Base-by-base conservation (phyloP, 2,113 vertebrate species). In the Cacatua alba region DNA sequence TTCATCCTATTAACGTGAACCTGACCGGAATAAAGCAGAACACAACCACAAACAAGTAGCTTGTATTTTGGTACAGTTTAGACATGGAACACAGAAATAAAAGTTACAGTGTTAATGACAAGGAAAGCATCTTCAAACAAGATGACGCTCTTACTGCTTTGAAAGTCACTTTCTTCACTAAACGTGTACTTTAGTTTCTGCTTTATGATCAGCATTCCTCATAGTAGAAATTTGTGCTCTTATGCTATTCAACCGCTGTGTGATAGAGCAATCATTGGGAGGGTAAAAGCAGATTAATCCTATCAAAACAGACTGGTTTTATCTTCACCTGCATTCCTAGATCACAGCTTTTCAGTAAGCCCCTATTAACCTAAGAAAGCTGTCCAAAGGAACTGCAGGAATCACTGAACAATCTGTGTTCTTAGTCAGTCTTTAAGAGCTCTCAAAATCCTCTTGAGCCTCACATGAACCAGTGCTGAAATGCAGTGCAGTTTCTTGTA, bases 51-150 rank as follows among this genome's bases (percentile, higher is more conserved):
- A 70, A 44, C 0, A 14, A 25, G 49, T 75, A 59, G 65, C 79
- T 88, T 81, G 7, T n/a, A 29, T 80, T 92, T 64, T 79, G 57
- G 48, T 84, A 51, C 7, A 24, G 63, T 49, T 92, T 41, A 78
- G 77, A 26, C 49, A 33, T 16, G 57, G 64, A 95, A 89, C n/a
- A 82, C 0, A 83, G 53, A 82, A 70, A 31, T 90, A 67, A 93
- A 79, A 94, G 51, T n/a, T 18, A 88, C 24, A 44, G 24, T 39
- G n/a, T 59, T 70, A 88, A 29, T 5, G 88, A 70, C 41, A 94
- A 87, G 51, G 82, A 94, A 95, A 95, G 68, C 55, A 92, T 71
- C 44, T n/a, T 87, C n/a, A 55, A 62, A 79, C 17, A 76, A 70
- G 53, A 77, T 57, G 33, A 57, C 74, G 41, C 37, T 90, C 26